phyloP scores from a whole-genome alignment of 2,113 vertebrate species.

The Cololabis saira region DNA sequence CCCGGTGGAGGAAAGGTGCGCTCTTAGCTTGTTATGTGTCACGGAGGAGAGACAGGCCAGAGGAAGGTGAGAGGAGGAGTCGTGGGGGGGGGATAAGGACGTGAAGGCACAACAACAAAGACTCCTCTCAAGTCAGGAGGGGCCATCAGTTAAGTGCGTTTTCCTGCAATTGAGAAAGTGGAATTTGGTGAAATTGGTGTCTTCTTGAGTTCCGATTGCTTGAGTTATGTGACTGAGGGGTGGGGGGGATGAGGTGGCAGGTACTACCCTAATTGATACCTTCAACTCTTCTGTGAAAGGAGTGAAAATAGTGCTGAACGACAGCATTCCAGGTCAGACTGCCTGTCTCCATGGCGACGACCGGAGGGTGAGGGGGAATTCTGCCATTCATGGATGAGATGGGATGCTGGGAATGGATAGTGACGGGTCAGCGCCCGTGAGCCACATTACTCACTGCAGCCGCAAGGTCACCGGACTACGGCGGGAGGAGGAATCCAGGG shows the following conservation, averaged over 20 bases:
- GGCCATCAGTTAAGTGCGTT: constrained; percentile 75
- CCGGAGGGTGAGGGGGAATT: constrained; percentile 12
- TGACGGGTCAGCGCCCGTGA: constrained; percentile 56
- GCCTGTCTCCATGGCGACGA: constrained; percentile 79
- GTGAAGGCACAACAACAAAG: constrained; percentile 66
- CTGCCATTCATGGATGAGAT: constrained; percentile 27
- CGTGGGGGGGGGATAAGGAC: neutral
- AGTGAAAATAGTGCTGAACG: constrained; percentile 56
- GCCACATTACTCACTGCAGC: constrained; percentile 39
- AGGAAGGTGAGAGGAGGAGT: constrained; percentile 57
- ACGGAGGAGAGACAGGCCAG: constrained; percentile 63
- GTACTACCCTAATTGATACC: constrained; percentile 75
- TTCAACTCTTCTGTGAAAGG: constrained; percentile 66
- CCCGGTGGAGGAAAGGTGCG: constrained; percentile 58
- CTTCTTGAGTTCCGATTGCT: constrained; percentile 67
- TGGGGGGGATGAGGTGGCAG: constrained; percentile 11
- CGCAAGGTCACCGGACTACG: constrained; percentile 45
- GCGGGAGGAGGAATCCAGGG: constrained; percentile 22
- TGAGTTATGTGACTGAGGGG: constrained; percentile 45
- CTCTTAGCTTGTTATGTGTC: constrained; percentile 69
- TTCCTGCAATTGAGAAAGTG: constrained; percentile 78
- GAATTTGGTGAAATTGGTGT: constrained; percentile 78
- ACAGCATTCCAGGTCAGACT: constrained; percentile 86
- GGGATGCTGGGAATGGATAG: constrained; percentile 61
- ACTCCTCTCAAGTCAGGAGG: constrained; percentile 66